Conservation (phyloP, 2,797 vertebrate species). For the Scyliorhinus canicula region DNA sequence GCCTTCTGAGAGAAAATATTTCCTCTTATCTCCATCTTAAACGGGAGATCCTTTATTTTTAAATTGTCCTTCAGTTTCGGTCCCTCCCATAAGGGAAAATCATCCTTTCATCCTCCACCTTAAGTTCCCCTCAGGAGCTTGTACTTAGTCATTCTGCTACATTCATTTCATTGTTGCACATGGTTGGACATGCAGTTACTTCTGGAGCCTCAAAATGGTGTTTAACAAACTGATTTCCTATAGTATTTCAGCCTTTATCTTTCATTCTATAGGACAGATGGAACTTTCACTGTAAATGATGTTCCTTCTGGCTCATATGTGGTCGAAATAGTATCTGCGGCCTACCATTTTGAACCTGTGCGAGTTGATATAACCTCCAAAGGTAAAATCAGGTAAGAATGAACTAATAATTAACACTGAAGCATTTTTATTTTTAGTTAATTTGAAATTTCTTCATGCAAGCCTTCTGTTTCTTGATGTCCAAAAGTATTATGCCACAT, state of each 20-base stretch:
- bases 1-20: no score
- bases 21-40: no score
- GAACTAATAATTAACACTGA: not conserved
- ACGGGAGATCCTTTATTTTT: no score
- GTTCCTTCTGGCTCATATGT: slow-evolving; percentile 94
- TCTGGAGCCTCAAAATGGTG: not conserved
- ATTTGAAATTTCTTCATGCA: not conserved
- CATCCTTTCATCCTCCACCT: no score
- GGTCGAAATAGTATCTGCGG: slow-evolving; percentile 83
- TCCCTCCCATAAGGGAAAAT: no score
- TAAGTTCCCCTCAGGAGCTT: no score
- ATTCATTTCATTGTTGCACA: not conserved
- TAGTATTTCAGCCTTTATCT: slow-evolving; percentile 39
- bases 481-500: not conserved
- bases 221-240: not conserved
- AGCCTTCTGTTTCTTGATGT: not conserved
- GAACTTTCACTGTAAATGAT: slow-evolving; percentile 94
- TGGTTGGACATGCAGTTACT: not conserved
- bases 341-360: slow-evolving; percentile 82
- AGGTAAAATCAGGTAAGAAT: slow-evolving; percentile 90
- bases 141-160: not conserved
- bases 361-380: slow-evolving; percentile 97
- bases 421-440: not conserved
- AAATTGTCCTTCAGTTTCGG: no score
- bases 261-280: slow-evolving; percentile 75